Base-by-base conservation (phyloP, 2,888 invertebrate species). In the Mylabris sibirica region DNA sequence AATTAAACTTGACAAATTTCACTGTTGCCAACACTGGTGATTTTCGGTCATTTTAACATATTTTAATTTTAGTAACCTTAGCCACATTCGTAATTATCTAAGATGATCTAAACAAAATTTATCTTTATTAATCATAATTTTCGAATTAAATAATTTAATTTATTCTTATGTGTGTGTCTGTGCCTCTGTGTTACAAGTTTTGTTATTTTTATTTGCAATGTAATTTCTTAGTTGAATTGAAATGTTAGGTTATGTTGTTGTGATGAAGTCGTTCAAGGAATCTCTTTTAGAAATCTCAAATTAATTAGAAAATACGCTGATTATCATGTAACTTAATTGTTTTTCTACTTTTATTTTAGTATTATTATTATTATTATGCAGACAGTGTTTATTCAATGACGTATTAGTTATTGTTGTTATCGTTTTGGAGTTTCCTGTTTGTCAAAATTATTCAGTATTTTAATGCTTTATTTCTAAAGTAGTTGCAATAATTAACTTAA, bases 381-480 rank as follows among this genome's bases (percentile, higher is more conserved):
- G 8, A 30, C 8, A 30, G 9, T 22, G 3, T 53, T 53, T 11
- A 53, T 53, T 53, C 22, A 22, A 22, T 53, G 53, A 53, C 22
- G 12, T 53, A 53, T 53, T 3, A 2, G 8, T 22, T 53, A 53
- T 22, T 24, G 17, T 22, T 11, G 22, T 53, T 53, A 20, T 53
- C 20, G 24, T 24, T 53, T 53, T 24, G 22, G 24, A 17, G n/a
- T 44, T 53, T 53, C 12, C 61, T 44, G 49, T 26, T 70, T 71
- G 71, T 77, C 77, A 77, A 77, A 77, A 77, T 77, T 68, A 67
- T 73, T 70, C 70, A 77, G 77, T n/a, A n/a, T 77, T 71, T 70
- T 65, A 66, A 72, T 62, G 41, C 49, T 64, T 44, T 41, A 44
- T 60, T 64, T 44, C 60, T 17, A 41, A 59, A 26, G 49, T 63